Conservation (phyloP, 2,113 vertebrate species). For the Kobus ellipsiprymnus region DNA sequence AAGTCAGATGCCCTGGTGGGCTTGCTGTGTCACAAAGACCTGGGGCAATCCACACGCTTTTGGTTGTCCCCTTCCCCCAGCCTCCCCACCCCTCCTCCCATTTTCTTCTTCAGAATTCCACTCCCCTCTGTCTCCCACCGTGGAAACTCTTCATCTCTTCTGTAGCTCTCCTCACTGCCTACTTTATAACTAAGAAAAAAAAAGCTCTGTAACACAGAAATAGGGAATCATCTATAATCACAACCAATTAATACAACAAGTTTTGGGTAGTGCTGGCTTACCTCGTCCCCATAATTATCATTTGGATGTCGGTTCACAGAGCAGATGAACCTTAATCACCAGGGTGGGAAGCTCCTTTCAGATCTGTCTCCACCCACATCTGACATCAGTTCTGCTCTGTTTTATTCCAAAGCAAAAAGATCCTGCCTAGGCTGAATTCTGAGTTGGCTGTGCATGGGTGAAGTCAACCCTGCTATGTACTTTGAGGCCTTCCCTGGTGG, state of each 20-base stretch:
- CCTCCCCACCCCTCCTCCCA: not conserved
- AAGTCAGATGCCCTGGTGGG: not conserved
- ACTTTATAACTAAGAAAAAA: not conserved
- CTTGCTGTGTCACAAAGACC: not conserved
- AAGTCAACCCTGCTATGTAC: not conserved
- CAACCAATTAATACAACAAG: not conserved
- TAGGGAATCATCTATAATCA: not conserved
- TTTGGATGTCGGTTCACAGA: not conserved
- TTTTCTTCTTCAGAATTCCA: not conserved
- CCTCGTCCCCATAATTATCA: not conserved
- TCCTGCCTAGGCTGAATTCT: not conserved
- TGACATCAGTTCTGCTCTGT: not conserved
- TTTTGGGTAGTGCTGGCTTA: not conserved
- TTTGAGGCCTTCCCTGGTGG: not conserved
- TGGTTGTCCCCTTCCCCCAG: not conserved
- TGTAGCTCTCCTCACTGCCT: not conserved
- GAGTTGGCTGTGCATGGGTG: not conserved
- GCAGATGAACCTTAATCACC: not conserved
- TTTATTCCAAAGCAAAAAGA: not conserved
- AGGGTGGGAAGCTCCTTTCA: not conserved
- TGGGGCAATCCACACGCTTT: not conserved
- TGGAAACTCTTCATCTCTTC: not conserved
- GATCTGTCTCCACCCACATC: not conserved
- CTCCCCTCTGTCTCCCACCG: not conserved
- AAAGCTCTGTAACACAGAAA: not conserved